Conservation (phyloP, 2,888 invertebrate species). For the Ectropis crepuscularia region DNA sequence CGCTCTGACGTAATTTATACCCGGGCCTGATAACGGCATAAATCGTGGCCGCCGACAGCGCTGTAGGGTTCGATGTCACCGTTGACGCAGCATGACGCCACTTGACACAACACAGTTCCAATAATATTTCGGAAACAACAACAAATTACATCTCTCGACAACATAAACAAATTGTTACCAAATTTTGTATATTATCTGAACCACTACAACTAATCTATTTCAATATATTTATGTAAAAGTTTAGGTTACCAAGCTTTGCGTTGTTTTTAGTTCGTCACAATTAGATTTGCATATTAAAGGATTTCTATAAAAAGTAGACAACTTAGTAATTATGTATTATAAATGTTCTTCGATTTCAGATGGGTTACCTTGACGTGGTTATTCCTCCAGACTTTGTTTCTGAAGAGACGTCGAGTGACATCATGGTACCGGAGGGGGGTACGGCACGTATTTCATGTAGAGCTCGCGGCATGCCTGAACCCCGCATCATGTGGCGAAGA, state of each 20-base stretch:
- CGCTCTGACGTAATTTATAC: slow-evolving; percentile 80
- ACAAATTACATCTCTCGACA: slow-evolving; percentile 15
- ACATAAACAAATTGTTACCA: no score
- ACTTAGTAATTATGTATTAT: not conserved
- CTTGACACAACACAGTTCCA: slow-evolving; percentile 60
- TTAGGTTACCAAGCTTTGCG: no score
- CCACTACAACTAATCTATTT: no score
- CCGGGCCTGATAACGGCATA: slow-evolving; percentile 80
- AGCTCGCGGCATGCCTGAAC: slow-evolving; percentile 92
- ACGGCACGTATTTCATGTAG: slow-evolving; percentile 87
- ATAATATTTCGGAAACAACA: slow-evolving; percentile 47
- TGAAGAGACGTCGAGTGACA: slow-evolving; percentile 95
- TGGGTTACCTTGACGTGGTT: slow-evolving; percentile 93
- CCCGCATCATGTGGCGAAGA: slow-evolving; percentile 92
- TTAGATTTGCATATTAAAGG: no score
- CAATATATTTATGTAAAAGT: no score
- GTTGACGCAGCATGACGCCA: slow-evolving; percentile 75
- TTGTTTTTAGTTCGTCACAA: no score
- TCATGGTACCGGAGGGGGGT: slow-evolving; percentile 94
- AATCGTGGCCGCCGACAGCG: slow-evolving; percentile 76
- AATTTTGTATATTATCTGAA: no score
- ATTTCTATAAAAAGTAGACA: no score
- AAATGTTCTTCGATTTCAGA: slow-evolving; percentile 80
- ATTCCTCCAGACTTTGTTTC: slow-evolving; percentile 96
- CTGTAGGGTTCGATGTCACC: slow-evolving; percentile 70